Base-by-base conservation (phyloP, 2,888 invertebrate genomes). In the Rhagophthalmus giganteus region DNA sequence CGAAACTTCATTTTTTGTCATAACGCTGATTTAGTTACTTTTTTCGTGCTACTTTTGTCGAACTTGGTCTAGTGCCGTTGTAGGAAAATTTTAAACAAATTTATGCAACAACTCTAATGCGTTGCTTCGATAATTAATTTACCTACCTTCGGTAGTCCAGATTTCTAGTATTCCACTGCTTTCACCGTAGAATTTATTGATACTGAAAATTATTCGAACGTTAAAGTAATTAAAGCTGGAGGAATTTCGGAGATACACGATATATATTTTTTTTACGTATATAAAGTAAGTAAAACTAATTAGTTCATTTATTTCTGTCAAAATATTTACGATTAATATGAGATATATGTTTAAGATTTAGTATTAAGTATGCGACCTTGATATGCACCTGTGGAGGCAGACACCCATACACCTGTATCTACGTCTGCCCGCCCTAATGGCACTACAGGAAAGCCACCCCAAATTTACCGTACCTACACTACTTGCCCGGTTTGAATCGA, bases 311-410 rank as follows among this genome's bases (percentile, higher is more conserved):
- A 5, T 3, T 20, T 3, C 20, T 20, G 3, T 20, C 3, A 20
- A 20, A 20, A 20, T 20, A 7, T 20, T 3, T 20, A 20, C 20
- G 3, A 20, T 20, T 3, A 20, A 20, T 5, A 20, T 20, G 7
- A 20, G 3, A 5, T 5, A 20, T 20, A 3, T 20, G 7, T 20
- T 5, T 20, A 7, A 14, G 15, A 32, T 26, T 25, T 37, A 37
- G 26, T 37, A 24, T 11, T 24, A 25, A 38, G 24, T 46, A 38
- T 34, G 11, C 44, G 44, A 34, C 50, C 50, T 50, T 50, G 44
- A 50, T 50, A 44, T 39, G 34, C 50, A 50, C 50, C 50, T 50
- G 50, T 44, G 34, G 44, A 37, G 31, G 14, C 46, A 31, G 20
- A 31, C 32, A 13, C 26, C 8, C 32, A 13, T 38, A 32, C 46